Percentiles rank a stretch among this genome's conserved stretches.
phyloP scores from a whole-genome alignment of 2,888 invertebrate species.

The Athrips mouffetella region DNA sequence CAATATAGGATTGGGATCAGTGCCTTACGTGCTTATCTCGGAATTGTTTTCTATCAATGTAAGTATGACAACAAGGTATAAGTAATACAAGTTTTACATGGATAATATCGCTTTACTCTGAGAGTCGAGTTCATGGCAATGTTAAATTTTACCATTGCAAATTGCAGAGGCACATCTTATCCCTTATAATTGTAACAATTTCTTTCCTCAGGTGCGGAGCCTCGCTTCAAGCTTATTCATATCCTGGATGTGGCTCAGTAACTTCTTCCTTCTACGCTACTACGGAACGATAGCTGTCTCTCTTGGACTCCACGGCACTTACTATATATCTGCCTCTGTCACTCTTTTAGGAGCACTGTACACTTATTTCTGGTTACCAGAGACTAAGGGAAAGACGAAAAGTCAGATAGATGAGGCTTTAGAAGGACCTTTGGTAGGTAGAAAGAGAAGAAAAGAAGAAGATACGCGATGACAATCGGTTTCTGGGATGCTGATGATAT shows the following conservation, averaged over 20 bases:
- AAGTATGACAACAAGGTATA: constrained; percentile 35
- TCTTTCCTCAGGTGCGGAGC: constrained; percentile 52
- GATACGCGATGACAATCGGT: constrained; percentile 53
- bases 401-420: constrained; percentile 55
- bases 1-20: constrained; percentile 68
- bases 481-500: constrained; percentile 33
- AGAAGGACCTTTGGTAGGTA: constrained; percentile 50
- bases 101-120: no score
- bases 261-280: constrained; percentile 64
- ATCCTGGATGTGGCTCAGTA: constrained; percentile 71
- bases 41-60: constrained; percentile 67
- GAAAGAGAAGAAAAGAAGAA: constrained; percentile 35
- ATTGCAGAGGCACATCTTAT: no score
- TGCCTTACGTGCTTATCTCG: constrained; percentile 68
- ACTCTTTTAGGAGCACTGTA: constrained; percentile 61
- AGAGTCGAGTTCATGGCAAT: no score
- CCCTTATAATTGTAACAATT: not conserved
- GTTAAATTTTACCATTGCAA: no score
- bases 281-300: constrained; percentile 55
- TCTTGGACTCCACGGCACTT: constrained; percentile 62
- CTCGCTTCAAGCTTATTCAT: constrained; percentile 67
- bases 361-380: constrained; percentile 52
- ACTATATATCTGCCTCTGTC: constrained; percentile 61
- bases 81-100: no score
- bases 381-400: constrained; percentile 60